Evolutionary conservation across 2,113 vertebrate species (phyloP), one percentile per base, ranked within the genome.

Genomic region (Tiliqua scincoides): DNA sequence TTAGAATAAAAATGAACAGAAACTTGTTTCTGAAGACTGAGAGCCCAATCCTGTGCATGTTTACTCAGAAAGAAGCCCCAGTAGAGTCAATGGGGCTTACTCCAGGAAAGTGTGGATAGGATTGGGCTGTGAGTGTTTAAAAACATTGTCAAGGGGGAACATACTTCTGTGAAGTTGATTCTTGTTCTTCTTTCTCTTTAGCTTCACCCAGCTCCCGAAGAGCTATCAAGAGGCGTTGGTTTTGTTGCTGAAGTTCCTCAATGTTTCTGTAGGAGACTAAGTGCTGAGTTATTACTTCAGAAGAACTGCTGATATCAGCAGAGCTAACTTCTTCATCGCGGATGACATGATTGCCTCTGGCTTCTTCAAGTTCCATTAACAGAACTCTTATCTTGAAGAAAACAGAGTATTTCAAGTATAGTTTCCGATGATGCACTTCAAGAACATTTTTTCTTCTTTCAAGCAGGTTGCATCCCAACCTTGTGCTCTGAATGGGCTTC

Each of bases 201-300:
- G 96, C 94, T 7, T 99, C 98, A 40, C 98, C 97, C 74, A 99
- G 97, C 82, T 99, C 99, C 63, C 99, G 94, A 85, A 99, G 96
- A 62, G 98, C 98, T 74, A 97, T 96, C 12, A 99, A 91, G 23
- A 99, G 98, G 85, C 98, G 97, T 76, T 99, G 99, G 93, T 99
- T 99, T 91, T 99, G 99, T 90, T 98, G 98, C 83, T 99, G 99
- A 73, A 99, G 97, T 77, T 99, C 99, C 92, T 98, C 98, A 30
- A 99, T 97, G 8, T 97, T 97, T 91, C 98, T 97, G 89, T 99
- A 99, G 43, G 98, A 98, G 59, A 99, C 98, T 85, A 99, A 94
- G 91, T 98, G 98, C 67, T 98, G 98, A 74, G 97, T 97, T 95
- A 99, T 99, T 15, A 99, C 98, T 93, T 99, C 98, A 11, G 98